These are phyloP conservation scores for Hydroisotoma schaefferi DNA, from an alignment of 2,888 invertebrate genomes.

Conservation along the genomic window DNA sequence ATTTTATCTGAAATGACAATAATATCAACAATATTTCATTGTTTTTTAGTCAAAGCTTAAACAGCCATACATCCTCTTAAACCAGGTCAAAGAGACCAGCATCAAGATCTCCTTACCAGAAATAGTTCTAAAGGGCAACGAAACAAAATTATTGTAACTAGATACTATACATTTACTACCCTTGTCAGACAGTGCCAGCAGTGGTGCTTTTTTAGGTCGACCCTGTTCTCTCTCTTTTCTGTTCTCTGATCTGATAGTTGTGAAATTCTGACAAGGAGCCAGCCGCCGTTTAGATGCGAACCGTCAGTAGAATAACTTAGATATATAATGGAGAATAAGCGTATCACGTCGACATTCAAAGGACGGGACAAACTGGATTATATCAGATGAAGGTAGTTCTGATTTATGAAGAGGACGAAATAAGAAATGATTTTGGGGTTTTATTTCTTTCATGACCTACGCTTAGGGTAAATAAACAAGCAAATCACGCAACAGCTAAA, in stretches of 20 bases:
- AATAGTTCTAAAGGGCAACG: not conserved
- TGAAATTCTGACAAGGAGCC: not conserved
- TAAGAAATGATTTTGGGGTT: not conserved
- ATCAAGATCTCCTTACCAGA: not conserved
- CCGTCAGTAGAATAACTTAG: not conserved
- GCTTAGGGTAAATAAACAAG: not conserved
- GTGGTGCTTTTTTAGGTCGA: too few relatives aligned
- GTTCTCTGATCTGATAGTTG: too few relatives aligned
- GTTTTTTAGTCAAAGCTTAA: not conserved
- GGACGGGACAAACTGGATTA: not conserved
- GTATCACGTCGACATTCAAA: not conserved
- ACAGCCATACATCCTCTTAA: not conserved
- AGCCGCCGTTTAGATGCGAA: not conserved
- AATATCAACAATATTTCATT: not conserved
- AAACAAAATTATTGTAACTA: too few relatives aligned
- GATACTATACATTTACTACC: too few relatives aligned
- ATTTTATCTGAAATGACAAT: slow-evolving; percentile 3
- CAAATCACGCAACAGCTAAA: not conserved
- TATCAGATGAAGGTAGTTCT: not conserved
- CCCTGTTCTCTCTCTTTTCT: too few relatives aligned
- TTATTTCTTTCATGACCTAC: not conserved
- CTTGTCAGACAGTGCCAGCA: too few relatives aligned
- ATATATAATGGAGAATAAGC: not conserved
- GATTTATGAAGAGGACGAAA: not conserved
- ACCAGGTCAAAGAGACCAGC: too few relatives aligned